A percentile compares a stretch with the other conserved stretches of the same genome.
Evolutionary conservation across 2,888 invertebrate genomes (phyloP).

Genomic region (Crossocerus cetratus): DNA sequence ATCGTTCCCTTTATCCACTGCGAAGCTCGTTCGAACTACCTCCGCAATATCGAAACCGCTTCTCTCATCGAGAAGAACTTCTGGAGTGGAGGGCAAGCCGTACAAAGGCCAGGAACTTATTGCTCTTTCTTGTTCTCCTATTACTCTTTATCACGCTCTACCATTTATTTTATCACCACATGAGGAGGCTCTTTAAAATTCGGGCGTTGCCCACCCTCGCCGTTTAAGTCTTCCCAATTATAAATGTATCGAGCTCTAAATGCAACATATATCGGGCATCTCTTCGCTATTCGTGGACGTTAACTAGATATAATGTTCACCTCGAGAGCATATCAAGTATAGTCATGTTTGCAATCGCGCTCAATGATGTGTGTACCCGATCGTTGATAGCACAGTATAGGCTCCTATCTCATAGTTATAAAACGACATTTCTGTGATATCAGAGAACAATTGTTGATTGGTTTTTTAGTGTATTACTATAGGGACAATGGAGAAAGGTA

Average conservation of each 20-base stretch:
- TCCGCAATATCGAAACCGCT: slow-evolving; percentile 84
- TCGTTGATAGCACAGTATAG: not conserved
- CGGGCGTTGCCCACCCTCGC: slow-evolving; percentile 55
- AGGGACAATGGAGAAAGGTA: not conserved
- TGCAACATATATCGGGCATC: too few relatives aligned
- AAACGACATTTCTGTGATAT: slow-evolving; percentile 54
- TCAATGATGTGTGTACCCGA: too few relatives aligned
- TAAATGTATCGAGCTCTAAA: not conserved
- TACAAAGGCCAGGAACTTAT: slow-evolving; percentile 71
- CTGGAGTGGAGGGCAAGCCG: slow-evolving; percentile 79
- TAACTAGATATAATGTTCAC: too few relatives aligned
- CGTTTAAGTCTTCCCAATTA: slow-evolving; percentile 26
- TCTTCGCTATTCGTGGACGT: too few relatives aligned
- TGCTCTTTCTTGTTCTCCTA: slow-evolving; percentile 65
- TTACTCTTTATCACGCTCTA: slow-evolving; percentile 68
- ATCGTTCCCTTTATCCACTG: slow-evolving; percentile 84
- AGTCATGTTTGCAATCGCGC: too few relatives aligned
- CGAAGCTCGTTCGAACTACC: slow-evolving; percentile 86
- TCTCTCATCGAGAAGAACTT: slow-evolving; percentile 80
- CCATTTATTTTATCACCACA: slow-evolving; percentile 71
- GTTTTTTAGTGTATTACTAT: slow-evolving; percentile 21
- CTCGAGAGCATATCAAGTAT: too few relatives aligned
- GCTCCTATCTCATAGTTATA: slow-evolving; percentile 43
- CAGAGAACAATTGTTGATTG: slow-evolving; percentile 31
- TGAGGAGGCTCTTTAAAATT: slow-evolving; percentile 63